Percentiles rank a stretch among this genome's conserved stretches.
These are phyloP conservation scores for Oxyura jamaicensis DNA, from an alignment of 2,113 vertebrate genomes.

Conservation along the genomic window DNA sequence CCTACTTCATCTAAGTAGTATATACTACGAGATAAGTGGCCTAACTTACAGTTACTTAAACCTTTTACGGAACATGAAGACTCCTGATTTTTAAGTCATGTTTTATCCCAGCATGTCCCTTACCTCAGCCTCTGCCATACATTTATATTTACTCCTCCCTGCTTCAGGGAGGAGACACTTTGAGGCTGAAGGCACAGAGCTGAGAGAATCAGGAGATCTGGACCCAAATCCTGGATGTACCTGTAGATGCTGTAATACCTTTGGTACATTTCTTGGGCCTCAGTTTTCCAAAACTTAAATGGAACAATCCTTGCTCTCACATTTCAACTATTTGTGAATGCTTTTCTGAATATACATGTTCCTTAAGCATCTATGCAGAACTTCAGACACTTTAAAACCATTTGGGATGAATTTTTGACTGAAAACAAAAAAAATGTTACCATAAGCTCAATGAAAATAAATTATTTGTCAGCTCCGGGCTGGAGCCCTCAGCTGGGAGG, in stretches of 20 bases:
- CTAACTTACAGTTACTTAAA: neutral
- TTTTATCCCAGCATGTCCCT: neutral
- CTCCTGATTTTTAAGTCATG: accelerated
- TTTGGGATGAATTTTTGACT: neutral
- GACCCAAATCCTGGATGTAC: accelerated
- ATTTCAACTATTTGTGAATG: neutral
- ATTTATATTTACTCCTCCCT: accelerated
- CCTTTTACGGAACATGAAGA: neutral
- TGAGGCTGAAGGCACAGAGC: neutral
- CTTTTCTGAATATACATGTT: no score
- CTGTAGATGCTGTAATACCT: neutral
- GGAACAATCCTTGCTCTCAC: accelerated
- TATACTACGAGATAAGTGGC: neutral
- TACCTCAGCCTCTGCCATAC: neutral
- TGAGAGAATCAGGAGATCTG: neutral
- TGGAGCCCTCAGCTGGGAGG: neutral
- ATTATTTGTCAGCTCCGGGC: neutral
- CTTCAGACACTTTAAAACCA: neutral
- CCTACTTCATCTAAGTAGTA: accelerated
- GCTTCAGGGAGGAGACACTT: accelerated
- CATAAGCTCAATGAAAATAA: neutral
- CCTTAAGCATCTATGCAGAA: no score
- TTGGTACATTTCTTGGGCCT: neutral
- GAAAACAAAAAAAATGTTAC: neutral
- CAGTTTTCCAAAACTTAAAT: neutral